Evolutionary conservation across 2,113 vertebrate genomes (phyloP).

Genomic region (Hyperopisus bebe): DNA sequence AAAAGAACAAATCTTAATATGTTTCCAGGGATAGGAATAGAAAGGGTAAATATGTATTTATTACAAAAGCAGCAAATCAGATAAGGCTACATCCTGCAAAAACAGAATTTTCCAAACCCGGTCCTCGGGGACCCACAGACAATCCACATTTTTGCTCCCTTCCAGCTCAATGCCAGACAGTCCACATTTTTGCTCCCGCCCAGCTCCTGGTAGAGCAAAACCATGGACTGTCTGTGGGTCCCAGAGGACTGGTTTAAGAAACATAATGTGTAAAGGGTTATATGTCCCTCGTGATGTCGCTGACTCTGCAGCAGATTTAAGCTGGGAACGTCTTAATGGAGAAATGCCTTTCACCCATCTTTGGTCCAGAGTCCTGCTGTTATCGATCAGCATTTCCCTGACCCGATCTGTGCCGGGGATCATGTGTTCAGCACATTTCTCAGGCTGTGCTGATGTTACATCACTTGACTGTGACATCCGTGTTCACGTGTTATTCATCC

Average conservation of each 20-base stretch:
- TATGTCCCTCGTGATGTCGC: not conserved
- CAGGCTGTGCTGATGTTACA: not conserved
- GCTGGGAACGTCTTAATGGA: not conserved
- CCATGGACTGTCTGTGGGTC: not conserved
- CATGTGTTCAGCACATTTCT: not conserved
- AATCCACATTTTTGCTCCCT: not conserved
- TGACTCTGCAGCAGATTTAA: not conserved
- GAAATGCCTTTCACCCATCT: not conserved
- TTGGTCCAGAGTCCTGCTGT: not conserved
- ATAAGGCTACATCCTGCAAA: not conserved
- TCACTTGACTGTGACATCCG: not conserved
- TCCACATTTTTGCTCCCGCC: not conserved
- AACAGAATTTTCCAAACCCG: not conserved
- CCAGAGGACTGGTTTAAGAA: not conserved
- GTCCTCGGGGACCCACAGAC: not conserved
- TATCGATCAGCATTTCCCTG: not conserved
- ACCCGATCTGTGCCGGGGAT: not conserved
- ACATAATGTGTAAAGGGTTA: not conserved
- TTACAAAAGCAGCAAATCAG: not conserved
- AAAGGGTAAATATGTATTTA: not conserved
- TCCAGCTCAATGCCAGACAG: not conserved
- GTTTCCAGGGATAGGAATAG: not conserved
- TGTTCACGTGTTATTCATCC: not conserved
- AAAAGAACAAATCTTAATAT: not conserved
- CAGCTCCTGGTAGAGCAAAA: not conserved